A percentile compares a stretch with the other conserved stretches of the same genome.
Conservation (phyloP, 2,888 invertebrate species). For the Rotaria magnacalcarata region DNA sequence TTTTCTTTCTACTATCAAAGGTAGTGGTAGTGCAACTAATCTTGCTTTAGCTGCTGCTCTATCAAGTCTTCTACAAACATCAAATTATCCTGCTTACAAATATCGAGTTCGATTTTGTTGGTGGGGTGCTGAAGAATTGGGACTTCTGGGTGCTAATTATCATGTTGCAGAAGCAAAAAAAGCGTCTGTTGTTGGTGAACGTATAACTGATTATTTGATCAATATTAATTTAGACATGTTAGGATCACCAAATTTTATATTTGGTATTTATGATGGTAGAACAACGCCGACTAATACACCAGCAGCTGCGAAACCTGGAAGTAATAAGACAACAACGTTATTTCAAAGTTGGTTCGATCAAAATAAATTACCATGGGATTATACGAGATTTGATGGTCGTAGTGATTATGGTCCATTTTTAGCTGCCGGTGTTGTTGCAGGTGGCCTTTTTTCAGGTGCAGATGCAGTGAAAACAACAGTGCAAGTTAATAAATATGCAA, state of each 20-base stretch:
- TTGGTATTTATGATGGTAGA: conserved; percentile 8
- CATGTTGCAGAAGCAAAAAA: neutral
- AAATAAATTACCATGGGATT: neutral
- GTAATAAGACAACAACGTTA: neutral
- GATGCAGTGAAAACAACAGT: neutral
- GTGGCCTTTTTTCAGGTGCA: neutral
- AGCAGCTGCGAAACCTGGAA: neutral
- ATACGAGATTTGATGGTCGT: neutral
- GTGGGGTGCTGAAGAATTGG: conserved; percentile 20
- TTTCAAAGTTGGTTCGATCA: neutral
- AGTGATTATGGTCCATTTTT: conserved; percentile 35
- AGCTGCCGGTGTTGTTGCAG: neutral
- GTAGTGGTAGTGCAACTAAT: conserved; percentile 1
- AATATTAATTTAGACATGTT: conserved; percentile 30
- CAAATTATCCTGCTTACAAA: neutral
- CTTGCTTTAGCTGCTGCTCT: conserved; percentile 25
- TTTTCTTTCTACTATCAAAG: neutral
- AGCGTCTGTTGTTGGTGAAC: neutral
- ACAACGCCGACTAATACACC: neutral
- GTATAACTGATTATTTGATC: neutral
- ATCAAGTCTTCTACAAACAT: neutral
- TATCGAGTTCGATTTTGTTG: conserved; percentile 11
- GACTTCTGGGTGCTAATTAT: neutral
- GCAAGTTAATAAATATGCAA: neutral
- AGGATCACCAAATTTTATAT: neutral